phyloP scores from a whole-genome alignment of 2,888 invertebrate genomes.

The Uloborus plumipes region DNA sequence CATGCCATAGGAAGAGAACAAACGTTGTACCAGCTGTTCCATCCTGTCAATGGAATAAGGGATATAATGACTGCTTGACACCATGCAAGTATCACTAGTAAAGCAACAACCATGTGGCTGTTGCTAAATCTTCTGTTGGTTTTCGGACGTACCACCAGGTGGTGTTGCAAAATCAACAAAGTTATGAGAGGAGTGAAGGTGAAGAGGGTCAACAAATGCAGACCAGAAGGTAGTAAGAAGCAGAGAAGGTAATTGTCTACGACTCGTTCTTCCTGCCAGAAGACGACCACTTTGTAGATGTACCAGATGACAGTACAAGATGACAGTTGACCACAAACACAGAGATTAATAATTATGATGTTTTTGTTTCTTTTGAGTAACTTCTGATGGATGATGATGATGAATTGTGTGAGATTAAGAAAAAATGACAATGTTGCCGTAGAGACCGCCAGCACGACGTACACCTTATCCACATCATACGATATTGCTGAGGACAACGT shows the following conservation, averaged over 20 bases:
- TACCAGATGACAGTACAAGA: conserved; percentile 33
- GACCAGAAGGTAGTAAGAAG: conserved; percentile 23
- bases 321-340: conserved; percentile 43
- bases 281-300: conserved; percentile 15
- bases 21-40: conserved; percentile 20
- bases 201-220: conserved; percentile 39
- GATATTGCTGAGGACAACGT: not conserved
- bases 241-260: conserved; percentile 19
- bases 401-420: conserved; percentile 41
- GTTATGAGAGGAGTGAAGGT: conserved; percentile 53
- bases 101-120: conserved; percentile 10
- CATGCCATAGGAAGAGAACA: conserved; percentile 30
- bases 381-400: conserved; percentile 33
- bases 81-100: conserved; percentile 38
- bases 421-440: conserved; percentile 50
- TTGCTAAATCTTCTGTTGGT: not conserved
- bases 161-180: conserved; percentile 41
- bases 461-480: conserved; percentile 18
- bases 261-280: conserved; percentile 4
- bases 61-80: conserved; percentile 50
- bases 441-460: conserved; percentile 31
- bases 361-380: conserved; percentile 20
- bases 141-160: conserved; percentile 11
- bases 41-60: conserved; percentile 35
- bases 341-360: conserved; percentile 40